These are phyloP conservation scores for Scomber japonicus DNA, from an alignment of 2,113 vertebrate species.

Conservation along the genomic window DNA sequence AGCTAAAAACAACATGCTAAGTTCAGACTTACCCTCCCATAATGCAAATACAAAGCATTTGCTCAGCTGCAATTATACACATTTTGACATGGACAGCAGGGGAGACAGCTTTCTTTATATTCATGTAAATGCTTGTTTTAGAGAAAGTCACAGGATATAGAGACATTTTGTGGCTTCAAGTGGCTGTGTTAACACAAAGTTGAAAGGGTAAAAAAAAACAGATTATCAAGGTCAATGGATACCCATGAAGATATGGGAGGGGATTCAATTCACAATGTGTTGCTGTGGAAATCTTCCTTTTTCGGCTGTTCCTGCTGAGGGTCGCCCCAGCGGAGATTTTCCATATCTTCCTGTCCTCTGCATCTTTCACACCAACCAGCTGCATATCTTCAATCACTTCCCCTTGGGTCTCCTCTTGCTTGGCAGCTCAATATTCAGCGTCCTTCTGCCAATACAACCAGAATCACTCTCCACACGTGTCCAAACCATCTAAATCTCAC, in stretches of 20 bases:
- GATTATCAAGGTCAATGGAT: constrained; percentile 38
- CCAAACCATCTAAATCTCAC: too few species aligned
- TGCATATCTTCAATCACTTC: too few species aligned
- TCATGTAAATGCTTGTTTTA: constrained; percentile 45
- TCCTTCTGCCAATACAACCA: too few species aligned
- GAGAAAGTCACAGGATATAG: constrained; percentile 29
- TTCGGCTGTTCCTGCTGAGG: too few species aligned
- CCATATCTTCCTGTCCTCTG: too few species aligned
- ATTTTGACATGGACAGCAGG: constrained; percentile 67
- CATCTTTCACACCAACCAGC: too few species aligned
- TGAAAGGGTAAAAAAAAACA: constrained; percentile 25
- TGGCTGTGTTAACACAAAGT: constrained; percentile 40
- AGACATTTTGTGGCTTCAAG: constrained; percentile 42
- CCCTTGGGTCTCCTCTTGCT: too few species aligned
- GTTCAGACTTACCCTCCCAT: constrained; percentile 76
- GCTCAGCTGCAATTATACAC: constrained; percentile 61
- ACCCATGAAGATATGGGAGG: constrained; percentile 10
- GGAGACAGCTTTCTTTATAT: constrained; percentile 61
- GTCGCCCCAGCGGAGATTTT: too few species aligned
- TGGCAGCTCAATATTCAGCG: too few species aligned
- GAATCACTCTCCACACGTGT: too few species aligned
- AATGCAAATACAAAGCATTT: constrained; percentile 77
- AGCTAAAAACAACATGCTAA: constrained; percentile 82
- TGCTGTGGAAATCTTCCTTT: too few species aligned
- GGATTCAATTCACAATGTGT: constrained; percentile 9